Percentiles rank a stretch among this genome's conserved stretches.
phyloP scores from a whole-genome alignment of 2,113 vertebrate species.

The Elanoides forficatus region DNA sequence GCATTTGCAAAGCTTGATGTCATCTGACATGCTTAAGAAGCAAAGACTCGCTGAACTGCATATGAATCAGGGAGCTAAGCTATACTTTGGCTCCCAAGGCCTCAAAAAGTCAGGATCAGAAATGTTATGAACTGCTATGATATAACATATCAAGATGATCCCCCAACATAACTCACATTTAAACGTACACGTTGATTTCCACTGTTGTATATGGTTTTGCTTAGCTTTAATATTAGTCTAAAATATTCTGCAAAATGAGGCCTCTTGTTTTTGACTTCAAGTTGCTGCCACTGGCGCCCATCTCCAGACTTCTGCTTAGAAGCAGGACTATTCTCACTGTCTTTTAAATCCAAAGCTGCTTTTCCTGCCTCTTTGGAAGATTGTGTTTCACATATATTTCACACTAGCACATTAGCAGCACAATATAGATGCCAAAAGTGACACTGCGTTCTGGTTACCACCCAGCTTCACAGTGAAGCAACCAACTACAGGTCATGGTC shows the following conservation, averaged over 20 bases:
- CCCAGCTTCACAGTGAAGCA: neutral
- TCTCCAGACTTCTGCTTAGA: neutral
- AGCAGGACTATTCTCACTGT: neutral
- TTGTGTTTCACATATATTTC: neutral
- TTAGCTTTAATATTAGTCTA: neutral
- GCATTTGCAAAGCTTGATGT: constrained; percentile 13
- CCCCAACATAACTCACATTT: neutral
- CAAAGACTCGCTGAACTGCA: neutral
- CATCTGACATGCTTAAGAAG: neutral
- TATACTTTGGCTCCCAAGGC: neutral
- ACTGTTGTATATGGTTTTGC: neutral
- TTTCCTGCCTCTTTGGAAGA: neutral
- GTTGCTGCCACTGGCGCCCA: neutral
- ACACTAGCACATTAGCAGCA: neutral
- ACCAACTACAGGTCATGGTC: neutral
- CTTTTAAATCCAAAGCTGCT: neutral
- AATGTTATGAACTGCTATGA: neutral
- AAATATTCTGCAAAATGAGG: neutral
- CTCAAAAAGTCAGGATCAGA: neutral
- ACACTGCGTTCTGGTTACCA: neutral
- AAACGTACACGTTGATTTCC: neutral
- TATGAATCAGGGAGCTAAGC: neutral
- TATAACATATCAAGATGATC: neutral
- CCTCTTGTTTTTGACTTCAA: neutral
- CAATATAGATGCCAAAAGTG: neutral